Evolutionary conservation across 2,888 invertebrate species (phyloP), one percentile per base, ranked within the genome.

Genomic region (Caenorhabditis zanzibari): DNA sequence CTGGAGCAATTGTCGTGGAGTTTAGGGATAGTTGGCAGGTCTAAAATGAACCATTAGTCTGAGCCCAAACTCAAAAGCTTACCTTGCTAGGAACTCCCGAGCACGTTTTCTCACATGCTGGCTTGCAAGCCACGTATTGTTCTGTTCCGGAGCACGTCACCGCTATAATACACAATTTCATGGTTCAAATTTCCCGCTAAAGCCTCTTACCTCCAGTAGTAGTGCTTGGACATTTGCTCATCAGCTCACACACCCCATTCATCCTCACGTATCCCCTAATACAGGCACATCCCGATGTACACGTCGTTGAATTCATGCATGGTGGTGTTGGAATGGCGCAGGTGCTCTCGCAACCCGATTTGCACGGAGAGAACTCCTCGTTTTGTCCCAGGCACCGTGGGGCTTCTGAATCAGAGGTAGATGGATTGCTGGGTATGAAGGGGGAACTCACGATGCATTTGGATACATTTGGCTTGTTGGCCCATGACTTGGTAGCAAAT

Each of bases 201-300:
- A 19, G 5, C 4, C 19, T 4, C 73, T 32, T 47, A 73, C 66
- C 32, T 56, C 52, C 64, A 24, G 64, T 64, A 0, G 75, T 71
- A 0, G 16, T 44, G 2, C 19, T 28, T 16, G 38, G 56, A 58
- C 81, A 81, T 22, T 54, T 22, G 12, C n/a, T 26, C 75, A 75
- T 75, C 38, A 58, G 26, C 26, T 75, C 56, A 64, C 81, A 81
- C 2, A 56, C 32, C 14, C 75, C 75, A 64, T 75, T 56, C 14
- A 75, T 14, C 22, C 74, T 26, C 0, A 64, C 81, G 58, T 81
- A 81, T 38, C 81, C 81, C 0, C 64, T 28, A 24, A 81, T 75
- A 49, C 81, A 81, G 19, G 69, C 54, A n/a, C 81, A 81, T 26
- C 81, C 81, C 3, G 74, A 63, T 3, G 68, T 69, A 16, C 81